Conservation (phyloP, 2,888 invertebrate species). For the Eudemis profundana region DNA sequence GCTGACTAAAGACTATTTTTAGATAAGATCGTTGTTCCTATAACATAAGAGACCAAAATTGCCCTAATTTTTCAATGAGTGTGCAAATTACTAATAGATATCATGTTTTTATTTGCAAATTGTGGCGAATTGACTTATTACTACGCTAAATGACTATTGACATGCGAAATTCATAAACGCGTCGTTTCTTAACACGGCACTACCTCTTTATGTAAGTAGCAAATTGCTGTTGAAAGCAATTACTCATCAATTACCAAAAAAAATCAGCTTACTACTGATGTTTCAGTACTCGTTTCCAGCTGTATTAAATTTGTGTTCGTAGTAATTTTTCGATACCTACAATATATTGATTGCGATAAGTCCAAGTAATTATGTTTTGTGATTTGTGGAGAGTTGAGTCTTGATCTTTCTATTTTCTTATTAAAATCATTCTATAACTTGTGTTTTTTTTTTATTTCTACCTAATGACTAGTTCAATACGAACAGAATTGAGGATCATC, state of each 20-base stretch:
- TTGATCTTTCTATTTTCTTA: constrained; percentile 32
- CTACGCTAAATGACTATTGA: neutral
- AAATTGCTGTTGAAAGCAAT: neutral
- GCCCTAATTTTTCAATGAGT: constrained; percentile 10
- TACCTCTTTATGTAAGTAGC: too few relatives aligned
- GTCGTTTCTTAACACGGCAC: neutral
- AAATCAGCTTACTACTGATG: neutral
- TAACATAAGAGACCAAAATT: neutral
- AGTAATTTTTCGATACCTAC: constrained; percentile 16
- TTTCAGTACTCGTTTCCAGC: neutral
- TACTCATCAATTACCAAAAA: neutral
- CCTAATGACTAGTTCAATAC: too few relatives aligned
- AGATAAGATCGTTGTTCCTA: constrained; percentile 23
- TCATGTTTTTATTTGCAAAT: constrained; percentile 8
- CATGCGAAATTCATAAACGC: neutral
- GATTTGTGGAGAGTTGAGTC: constrained; percentile 10
- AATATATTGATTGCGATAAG: neutral
- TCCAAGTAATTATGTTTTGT: neutral
- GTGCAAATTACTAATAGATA: constrained; percentile 2
- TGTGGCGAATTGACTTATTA: constrained; percentile 13
- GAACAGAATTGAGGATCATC: too few relatives aligned
- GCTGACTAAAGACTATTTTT: constrained; percentile 33
- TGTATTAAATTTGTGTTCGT: neutral
- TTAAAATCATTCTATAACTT: constrained; percentile 1
- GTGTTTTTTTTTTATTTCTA: constrained; percentile 14